These are phyloP conservation scores for Philopotamus ludificatus DNA, from an alignment of 1,140 invertebrate species.

Conservation along the genomic window DNA sequence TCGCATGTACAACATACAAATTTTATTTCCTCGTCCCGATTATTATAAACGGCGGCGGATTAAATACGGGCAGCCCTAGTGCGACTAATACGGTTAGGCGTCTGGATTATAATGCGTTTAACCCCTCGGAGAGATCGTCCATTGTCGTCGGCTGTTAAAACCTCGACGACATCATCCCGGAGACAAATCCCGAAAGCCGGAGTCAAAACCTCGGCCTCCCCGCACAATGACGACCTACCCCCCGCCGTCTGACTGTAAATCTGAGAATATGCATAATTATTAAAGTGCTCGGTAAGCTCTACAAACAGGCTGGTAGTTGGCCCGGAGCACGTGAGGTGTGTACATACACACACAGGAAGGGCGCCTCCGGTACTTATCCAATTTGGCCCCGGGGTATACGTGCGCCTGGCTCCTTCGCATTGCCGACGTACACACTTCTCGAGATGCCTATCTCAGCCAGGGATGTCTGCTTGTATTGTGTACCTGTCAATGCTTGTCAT, in stretches of 20 bases:
- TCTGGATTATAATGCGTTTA: too few species aligned
- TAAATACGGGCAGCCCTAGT: too few species aligned
- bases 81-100: too few species aligned
- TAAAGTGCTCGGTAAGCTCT: constrained; percentile 23
- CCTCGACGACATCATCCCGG: background rate
- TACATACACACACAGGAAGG: background rate
- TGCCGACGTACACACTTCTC: background rate
- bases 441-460: background rate
- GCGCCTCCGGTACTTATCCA: constrained; percentile 10
- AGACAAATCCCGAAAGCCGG: constrained; percentile 6
- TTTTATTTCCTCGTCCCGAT: background rate
- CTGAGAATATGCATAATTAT: constrained; percentile 27
- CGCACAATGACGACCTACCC: background rate
- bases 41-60: background rate
- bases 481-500: too few species aligned
- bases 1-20: background rate
- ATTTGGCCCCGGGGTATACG: constrained; percentile 18
- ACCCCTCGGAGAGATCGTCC: background rate
- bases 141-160: background rate
- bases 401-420: background rate
- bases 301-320: constrained; percentile 17
- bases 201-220: background rate
- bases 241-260: background rate
- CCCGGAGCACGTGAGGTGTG: background rate
- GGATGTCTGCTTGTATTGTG: too few species aligned